A percentile compares a stretch with the other conserved stretches of the same genome.
These are phyloP conservation scores for Agelas oroides DNA, from an alignment of 37 sponge, comb jelly and placozoan species.

Conservation along the genomic window DNA sequence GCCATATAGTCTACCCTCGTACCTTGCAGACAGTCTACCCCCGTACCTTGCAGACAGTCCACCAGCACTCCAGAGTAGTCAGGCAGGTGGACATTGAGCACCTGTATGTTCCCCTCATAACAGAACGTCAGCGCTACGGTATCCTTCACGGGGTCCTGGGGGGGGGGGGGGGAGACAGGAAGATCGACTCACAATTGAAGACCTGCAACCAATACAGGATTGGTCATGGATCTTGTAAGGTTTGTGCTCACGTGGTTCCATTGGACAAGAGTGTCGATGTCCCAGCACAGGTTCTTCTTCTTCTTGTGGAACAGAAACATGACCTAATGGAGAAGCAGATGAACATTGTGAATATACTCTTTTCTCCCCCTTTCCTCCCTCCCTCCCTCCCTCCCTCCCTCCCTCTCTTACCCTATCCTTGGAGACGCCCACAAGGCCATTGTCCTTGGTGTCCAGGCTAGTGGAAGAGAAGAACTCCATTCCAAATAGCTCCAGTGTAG, in stretches of 20 bases:
- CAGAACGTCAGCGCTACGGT: slow-evolving; percentile 49
- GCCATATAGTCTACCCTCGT: neutral
- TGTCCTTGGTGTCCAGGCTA: slow-evolving; percentile 72
- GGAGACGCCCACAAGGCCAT: slow-evolving; percentile 84
- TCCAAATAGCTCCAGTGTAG: slow-evolving; percentile 80
- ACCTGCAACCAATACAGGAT: too few relatives aligned
- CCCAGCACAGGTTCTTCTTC: slow-evolving; percentile 68
- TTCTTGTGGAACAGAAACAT: slow-evolving; percentile 64
- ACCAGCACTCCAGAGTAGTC: slow-evolving; percentile 82
- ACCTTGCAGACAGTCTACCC: slow-evolving; percentile 15
- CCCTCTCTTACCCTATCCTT: slow-evolving; percentile 63
- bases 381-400: neutral
- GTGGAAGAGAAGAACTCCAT: slow-evolving; percentile 87
- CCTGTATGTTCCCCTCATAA: slow-evolving; percentile 35
- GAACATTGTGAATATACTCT: neutral
- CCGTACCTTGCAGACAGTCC: slow-evolving; percentile 76
- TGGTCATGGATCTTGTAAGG: too few relatives aligned
- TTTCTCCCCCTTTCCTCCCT: neutral
- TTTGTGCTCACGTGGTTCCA: slow-evolving; percentile 63
- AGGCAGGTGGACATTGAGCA: slow-evolving; percentile 59
- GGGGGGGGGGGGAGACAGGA: neutral
- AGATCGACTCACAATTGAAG: too few relatives aligned
- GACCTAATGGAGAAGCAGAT: slow-evolving; percentile 19
- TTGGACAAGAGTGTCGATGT: slow-evolving; percentile 40
- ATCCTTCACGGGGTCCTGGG: slow-evolving; percentile 46